Conservation (phyloP, 1,140 invertebrate species). For the Steinernema khuongi region DNA sequence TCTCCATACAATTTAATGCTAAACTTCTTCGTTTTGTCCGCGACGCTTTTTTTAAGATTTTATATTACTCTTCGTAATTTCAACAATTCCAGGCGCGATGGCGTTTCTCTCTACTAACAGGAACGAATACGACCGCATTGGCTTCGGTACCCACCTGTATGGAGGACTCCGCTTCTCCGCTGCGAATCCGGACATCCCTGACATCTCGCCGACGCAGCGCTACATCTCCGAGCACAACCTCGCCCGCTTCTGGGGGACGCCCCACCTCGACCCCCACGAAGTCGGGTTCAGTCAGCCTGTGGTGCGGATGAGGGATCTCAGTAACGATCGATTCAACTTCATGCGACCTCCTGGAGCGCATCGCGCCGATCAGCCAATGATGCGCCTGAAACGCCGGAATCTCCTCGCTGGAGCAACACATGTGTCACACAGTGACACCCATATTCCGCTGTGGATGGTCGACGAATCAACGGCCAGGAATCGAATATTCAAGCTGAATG, state of each 20-base stretch:
- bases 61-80: not conserved
- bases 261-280: not conserved
- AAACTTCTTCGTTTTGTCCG: too few relatives aligned
- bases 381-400: not conserved
- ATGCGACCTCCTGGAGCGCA: not conserved
- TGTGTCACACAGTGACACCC: not conserved
- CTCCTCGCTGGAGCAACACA: not conserved
- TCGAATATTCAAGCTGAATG: not conserved
- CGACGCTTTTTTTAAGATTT: not conserved
- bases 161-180: not conserved
- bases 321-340: not conserved
- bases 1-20: too few relatives aligned
- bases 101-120: not conserved
- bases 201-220: not conserved
- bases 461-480: not conserved
- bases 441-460: conserved; percentile 8
- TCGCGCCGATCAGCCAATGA: not conserved
- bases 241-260: not conserved
- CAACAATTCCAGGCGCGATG: not conserved
- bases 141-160: not conserved
- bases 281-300: not conserved
- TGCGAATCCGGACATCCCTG: not conserved
- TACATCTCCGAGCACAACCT: not conserved
- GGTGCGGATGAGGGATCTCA: not conserved
- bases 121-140: not conserved